Base-by-base conservation (phyloP, 2,888 invertebrate genomes). In the Protodeltote pygarga region DNA sequence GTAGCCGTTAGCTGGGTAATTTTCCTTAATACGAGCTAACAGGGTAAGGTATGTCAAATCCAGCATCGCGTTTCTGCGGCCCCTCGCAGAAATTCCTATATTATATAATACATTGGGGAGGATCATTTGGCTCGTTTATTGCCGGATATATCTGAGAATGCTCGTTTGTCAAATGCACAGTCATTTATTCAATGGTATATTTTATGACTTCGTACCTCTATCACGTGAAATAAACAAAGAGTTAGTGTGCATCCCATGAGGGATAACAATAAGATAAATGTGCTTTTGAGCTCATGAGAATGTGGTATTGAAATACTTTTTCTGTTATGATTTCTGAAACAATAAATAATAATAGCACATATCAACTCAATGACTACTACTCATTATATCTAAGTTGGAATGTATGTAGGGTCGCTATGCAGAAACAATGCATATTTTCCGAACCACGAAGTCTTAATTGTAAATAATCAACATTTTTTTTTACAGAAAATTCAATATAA, bases 101-200 rank as follows among this genome's bases (percentile, higher is more conserved):
- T 89, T 87, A 88, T 87, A 87, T 87, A 88, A 87, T 86, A 87
- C 88, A 83, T 84, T 80, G 80, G 86, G 85, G 88, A 85, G 89
- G 85, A 89, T 89, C 88, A 87, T 87, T 87, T 84, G 85, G 79
- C 78, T 82, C 86, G 84, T 84, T 84, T 85, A 88, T 86, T 83
- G 83, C 79, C 83, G 86, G 83, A 89, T 89, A 87, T 87, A 85
- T 86, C 84, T 81, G 83, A 78, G 87, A 85, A 88, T 86, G 85
- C 88, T 90, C 91, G 87, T 91, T 91, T 91, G 89, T 91, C 89
- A 90, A 90, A 91, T 87, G 88, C 83, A 85, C 85, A 87, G 87
- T 88, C 89, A 89, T 91, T 88, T 90, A 90, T 89, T 83, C 83
- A 85, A 89, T 84, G 89, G 84, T 83, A 80, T 83, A 68, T 68